Evolutionary conservation across 2,797 vertebrate genomes (phyloP), one percentile per base, ranked within the genome.

Genomic region (Anisognathus igniventris): DNA sequence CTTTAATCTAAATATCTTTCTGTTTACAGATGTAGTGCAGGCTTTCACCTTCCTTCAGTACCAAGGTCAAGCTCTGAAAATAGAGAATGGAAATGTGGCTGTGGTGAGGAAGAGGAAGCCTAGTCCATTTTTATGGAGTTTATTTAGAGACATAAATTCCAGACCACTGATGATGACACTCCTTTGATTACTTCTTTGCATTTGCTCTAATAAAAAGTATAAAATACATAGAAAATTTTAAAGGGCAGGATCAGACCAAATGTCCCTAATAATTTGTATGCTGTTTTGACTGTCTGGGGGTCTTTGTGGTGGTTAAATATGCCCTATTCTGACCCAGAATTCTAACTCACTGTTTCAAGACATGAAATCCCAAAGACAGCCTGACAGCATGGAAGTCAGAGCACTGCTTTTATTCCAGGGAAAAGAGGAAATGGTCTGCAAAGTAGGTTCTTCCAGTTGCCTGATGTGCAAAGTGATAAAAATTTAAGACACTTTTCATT

Each of bases 401-500:
- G 18, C 10, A 50, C 13, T 40, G 18, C 14, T 51, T 67, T 56
- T 70, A 31, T 57, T 80, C 50, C 24, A 10, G 22, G 45, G 23
- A 86, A 86, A 45, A 18, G 9, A 92, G 14, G 50, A 91, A 87
- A 56, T 4, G 5, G n/a, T 57, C 82, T 67, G 71, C 79, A 30
- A 89, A 94, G 72, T 40, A 79, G 37, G 24, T 58, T 75, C 50
- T 87, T 64, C 23, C 60, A 78, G 40, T 4, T 81, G 23, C 56
- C 54, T 76, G 35, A 87, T 56, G 31, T 47, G 44, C 25, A 68
- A 89, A 66, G 61, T 28, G 19, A 88, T 92, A 90, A 92, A 92
- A 94, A 81, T 33, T 78, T 94, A 78, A 92, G 93, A 79, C 13
- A 10, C 23, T 70, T 94, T 77, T 75, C 86, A 86, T 30, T 92